Evolutionary conservation across 2,797 vertebrate species (phyloP).

Genomic region (Staurois parvus): DNA sequence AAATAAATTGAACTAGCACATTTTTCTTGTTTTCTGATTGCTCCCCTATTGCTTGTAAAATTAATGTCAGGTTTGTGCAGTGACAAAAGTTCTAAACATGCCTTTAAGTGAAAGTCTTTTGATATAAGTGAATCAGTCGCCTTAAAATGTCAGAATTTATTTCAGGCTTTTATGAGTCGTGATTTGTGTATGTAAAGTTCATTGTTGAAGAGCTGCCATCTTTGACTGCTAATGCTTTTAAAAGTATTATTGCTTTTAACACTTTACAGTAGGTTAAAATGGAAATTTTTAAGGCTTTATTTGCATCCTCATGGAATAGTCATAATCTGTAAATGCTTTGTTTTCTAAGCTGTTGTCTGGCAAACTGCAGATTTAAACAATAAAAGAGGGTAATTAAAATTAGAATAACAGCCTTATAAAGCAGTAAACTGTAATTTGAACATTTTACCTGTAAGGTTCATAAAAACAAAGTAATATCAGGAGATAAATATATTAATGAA

Average conservation of each 20-base stretch:
- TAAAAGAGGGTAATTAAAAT: conserved; percentile 42
- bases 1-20: conserved; percentile 52
- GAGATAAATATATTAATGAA: conserved; percentile 46
- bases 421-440: conserved; percentile 34
- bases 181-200: conserved; percentile 11
- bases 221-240: conserved; percentile 4
- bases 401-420: conserved; percentile 32
- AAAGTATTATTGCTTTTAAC: conserved; percentile 7
- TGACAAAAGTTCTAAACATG: conserved; percentile 34
- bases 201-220: background rate
- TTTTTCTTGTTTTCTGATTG: conserved; percentile 45
- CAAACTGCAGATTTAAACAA: conserved; percentile 39
- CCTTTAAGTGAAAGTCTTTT: conserved; percentile 4
- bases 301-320: conserved; percentile 16
- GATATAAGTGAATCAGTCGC: background rate
- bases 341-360: conserved; percentile 30
- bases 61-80: conserved; percentile 32
- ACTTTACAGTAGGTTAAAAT: background rate
- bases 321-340: background rate
- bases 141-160: conserved; percentile 29
- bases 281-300: background rate
- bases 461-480: conserved; percentile 47
- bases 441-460: conserved; percentile 52
- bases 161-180: background rate
- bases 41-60: conserved; percentile 47